phyloP scores from a whole-genome alignment of 1,140 invertebrate genomes.

The Camponotus vicinus region DNA sequence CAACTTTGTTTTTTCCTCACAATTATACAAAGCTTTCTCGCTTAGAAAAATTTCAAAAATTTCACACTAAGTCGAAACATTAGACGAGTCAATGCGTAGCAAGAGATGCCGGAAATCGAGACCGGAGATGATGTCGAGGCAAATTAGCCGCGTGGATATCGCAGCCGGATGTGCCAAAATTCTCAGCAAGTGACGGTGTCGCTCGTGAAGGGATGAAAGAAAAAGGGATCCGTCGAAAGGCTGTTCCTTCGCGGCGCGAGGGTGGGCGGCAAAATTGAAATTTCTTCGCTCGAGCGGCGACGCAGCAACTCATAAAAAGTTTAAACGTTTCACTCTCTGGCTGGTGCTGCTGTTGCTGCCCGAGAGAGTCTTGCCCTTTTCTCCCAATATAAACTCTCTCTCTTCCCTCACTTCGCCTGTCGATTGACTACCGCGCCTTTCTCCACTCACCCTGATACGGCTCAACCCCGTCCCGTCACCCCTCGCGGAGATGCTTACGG shows the following conservation, averaged over 20 bases:
- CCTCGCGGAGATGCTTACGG: constrained; percentile 80
- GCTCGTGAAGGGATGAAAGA: constrained; percentile 27
- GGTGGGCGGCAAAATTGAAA: constrained; percentile 85
- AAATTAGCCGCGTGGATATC: constrained; percentile 59
- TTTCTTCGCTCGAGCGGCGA: constrained; percentile 84
- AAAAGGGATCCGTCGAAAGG: constrained; percentile 52
- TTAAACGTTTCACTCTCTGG: constrained; percentile 84
- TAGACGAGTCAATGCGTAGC: constrained; percentile 18
- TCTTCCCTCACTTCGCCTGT: constrained; percentile 72
- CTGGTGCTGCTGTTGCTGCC: constrained; percentile 74
- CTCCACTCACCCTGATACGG: constrained; percentile 67
- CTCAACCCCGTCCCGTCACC: constrained; percentile 43
- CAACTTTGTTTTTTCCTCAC: neutral
- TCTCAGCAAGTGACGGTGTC: constrained; percentile 32
- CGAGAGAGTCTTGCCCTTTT: constrained; percentile 64
- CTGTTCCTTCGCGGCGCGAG: constrained; percentile 42
- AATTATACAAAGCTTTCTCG: neutral
- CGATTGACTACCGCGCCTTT: constrained; percentile 83
- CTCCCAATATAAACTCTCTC: constrained; percentile 85
- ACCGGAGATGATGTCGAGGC: constrained; percentile 25
- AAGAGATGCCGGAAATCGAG: constrained; percentile 7
- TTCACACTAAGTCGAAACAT: neutral
- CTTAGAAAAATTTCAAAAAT: constrained; percentile 19
- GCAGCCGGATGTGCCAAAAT: constrained; percentile 56
- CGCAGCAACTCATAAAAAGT: constrained; percentile 86